Conservation (phyloP, 2,888 invertebrate genomes). For the Heliconius aoede region DNA sequence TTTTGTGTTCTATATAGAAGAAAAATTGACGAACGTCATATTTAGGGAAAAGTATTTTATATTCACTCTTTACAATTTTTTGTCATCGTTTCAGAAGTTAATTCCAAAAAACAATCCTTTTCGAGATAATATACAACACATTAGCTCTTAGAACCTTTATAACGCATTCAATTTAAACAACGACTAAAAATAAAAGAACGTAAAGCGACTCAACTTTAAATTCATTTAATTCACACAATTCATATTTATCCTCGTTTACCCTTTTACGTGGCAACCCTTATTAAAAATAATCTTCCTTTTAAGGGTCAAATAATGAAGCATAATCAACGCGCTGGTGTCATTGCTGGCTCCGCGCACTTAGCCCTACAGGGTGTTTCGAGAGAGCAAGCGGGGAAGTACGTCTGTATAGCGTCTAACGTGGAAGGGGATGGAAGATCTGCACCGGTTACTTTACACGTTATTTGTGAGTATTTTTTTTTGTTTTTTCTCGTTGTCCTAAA, state of each 20-base stretch:
- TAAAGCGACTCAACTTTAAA: slow-evolving; percentile 22
- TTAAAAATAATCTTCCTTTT: slow-evolving; percentile 47
- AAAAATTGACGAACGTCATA: too few relatives aligned
- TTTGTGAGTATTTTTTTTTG: slow-evolving; percentile 87
- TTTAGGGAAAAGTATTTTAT: too few relatives aligned
- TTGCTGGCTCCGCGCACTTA: slow-evolving; percentile 91
- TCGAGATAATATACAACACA: not conserved
- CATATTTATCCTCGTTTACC: slow-evolving; percentile 31
- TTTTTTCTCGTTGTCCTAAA: not conserved
- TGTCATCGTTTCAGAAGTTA: not conserved
- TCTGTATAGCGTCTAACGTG: slow-evolving; percentile 94
- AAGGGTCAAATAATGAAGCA: slow-evolving; percentile 94
- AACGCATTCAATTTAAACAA: slow-evolving; percentile 12
- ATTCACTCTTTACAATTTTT: too few relatives aligned
- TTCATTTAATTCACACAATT: slow-evolving; percentile 28
- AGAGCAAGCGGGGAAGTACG: slow-evolving; percentile 93
- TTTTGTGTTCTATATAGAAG: not conserved
- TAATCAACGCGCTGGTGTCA: slow-evolving; percentile 93
- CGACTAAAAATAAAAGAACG: slow-evolving; percentile 13
- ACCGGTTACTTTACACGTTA: slow-evolving; percentile 91
- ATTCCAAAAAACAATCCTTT: not conserved
- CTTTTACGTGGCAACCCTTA: slow-evolving; percentile 2
- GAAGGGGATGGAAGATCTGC: slow-evolving; percentile 95
- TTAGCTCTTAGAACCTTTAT: not conserved
- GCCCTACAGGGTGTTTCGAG: slow-evolving; percentile 92